Evolutionary conservation across 2,888 invertebrate genomes (phyloP), one percentile per base, ranked within the genome.

Genomic region (Lepetodrilus schrolli): DNA sequence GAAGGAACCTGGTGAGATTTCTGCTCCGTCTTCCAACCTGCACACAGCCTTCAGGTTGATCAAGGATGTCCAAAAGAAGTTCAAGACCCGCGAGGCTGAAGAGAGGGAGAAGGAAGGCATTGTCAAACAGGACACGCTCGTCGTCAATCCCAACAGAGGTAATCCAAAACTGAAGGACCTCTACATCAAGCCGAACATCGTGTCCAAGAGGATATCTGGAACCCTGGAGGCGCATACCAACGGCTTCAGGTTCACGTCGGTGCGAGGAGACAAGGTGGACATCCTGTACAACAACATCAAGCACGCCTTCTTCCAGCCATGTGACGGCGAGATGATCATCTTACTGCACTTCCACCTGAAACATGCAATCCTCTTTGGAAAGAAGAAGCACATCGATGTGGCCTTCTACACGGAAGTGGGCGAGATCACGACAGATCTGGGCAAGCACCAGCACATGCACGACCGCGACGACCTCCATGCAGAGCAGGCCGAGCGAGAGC

Each of bases 351-450:
- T 99, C 91, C 98, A 99, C 92, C 93, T 99, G 77, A 98, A 97
- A 93, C 97, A 99, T 90, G 98, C 99, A 34, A 99, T 99, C 79
- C 96, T 99, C 96, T 99, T 99, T 92, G 99, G 99, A 83, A 98
- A 98, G 92, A 99, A 99, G 93, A 99, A 99, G 89, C 99, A 99
- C 86, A 94, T 96, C 0, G 99, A 99, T 92, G 98, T 99, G 4
- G 99, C 99, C 90, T 99, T 99, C 92, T 99, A 99, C 91, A 99
- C 99, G 0, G 99, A 99, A 92, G 99, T 99, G 71, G 99, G 99
- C 86, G 99, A 99, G 92, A 98, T 99, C 75, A 99, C 99, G 0
- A 99, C 99, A 0, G 99, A 99, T 92, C 93, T 99, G 85, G 99
- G 99, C 51, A 99, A 99, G 91, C 98, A 99, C 91, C 99, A 99